phyloP scores from a whole-genome alignment of 2,888 invertebrate genomes.

The Protophormia terraenovae region DNA sequence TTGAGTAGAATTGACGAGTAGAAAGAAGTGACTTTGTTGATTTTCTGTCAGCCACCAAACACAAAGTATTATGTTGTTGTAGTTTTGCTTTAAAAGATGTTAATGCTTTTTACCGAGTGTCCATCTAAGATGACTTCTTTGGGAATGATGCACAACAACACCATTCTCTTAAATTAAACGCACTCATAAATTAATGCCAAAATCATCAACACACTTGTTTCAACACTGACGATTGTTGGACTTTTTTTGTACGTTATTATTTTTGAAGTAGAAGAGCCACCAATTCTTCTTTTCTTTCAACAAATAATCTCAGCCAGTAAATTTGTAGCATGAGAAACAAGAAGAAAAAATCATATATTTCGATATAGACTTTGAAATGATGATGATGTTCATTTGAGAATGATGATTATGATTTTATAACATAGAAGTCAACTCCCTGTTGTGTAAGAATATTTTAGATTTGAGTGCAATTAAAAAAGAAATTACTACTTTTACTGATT shows the following conservation, averaged over 20 bases:
- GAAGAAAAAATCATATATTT: neutral
- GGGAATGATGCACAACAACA: neutral
- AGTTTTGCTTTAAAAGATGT: neutral
- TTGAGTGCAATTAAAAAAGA: constrained; percentile 47
- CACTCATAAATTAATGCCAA: constrained; percentile 65
- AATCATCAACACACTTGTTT: constrained; percentile 62
- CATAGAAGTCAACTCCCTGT: constrained; percentile 30
- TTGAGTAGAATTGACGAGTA: constrained; percentile 64
- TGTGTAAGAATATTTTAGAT: constrained; percentile 14
- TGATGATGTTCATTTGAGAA: constrained; percentile 25
- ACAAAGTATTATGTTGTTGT: neutral
- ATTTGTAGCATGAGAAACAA: constrained; percentile 9
- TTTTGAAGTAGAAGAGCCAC: neutral
- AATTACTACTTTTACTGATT: neutral
- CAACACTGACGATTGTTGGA: constrained; percentile 34
- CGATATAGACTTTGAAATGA: neutral
- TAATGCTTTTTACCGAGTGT: constrained; percentile 24
- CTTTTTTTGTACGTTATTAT: neutral
- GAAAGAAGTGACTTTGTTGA: constrained; percentile 43
- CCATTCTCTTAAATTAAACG: constrained; percentile 44
- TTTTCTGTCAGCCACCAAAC: too few species aligned
- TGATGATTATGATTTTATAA: constrained; percentile 45
- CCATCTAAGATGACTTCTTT: neutral
- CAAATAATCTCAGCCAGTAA: constrained; percentile 46
- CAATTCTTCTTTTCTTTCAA: too few species aligned